These are phyloP conservation scores for Steatornis caripensis DNA, from an alignment of 2,113 vertebrate genomes.

Conservation along the genomic window DNA sequence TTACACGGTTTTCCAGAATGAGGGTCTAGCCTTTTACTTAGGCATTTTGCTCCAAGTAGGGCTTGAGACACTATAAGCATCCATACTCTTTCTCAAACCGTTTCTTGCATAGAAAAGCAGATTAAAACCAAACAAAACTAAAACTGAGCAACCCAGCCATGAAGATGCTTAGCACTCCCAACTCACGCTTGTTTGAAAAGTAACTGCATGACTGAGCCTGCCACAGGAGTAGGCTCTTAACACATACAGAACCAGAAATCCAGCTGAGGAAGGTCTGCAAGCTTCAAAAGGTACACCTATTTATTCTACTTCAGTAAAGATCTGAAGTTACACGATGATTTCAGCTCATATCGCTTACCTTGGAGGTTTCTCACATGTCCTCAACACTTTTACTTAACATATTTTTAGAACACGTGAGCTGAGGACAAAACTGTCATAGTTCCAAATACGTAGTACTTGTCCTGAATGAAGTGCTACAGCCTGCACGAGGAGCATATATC, in stretches of 20 bases:
- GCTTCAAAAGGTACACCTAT: neutral
- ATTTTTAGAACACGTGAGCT: neutral
- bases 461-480: neutral
- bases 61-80: neutral
- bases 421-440: neutral
- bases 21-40: neutral
- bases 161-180: neutral
- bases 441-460: neutral
- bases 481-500: neutral
- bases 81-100: neutral
- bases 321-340: neutral
- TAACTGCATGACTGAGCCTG: neutral
- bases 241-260: neutral
- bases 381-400: neutral
- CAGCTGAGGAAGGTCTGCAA: neutral
- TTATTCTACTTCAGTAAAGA: neutral
- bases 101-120: neutral
- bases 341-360: neutral
- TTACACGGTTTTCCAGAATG: neutral
- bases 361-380: neutral
- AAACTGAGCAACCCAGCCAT: fast-evolving
- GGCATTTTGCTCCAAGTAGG: neutral
- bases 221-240: neutral
- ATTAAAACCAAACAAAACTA: neutral
- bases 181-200: neutral